A percentile compares a stretch with the other conserved stretches of the same genome.
These are phyloP conservation scores for Polia nebulosa DNA, from an alignment of 2,888 invertebrate species.

Conservation along the genomic window DNA sequence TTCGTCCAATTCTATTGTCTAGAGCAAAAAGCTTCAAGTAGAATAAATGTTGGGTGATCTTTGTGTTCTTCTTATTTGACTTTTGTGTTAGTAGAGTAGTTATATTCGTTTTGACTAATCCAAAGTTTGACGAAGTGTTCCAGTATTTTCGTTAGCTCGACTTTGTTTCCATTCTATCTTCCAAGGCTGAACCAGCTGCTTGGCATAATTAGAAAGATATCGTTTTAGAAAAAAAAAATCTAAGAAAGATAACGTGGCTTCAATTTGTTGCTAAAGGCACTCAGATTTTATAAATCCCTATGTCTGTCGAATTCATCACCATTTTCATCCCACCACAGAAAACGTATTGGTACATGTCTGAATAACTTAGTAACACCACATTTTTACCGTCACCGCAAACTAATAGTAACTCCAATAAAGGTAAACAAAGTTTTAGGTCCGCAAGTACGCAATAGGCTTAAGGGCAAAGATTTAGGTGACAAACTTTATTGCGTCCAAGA, in stretches of 20 bases:
- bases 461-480: slow-evolving; percentile 89
- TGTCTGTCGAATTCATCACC: neutral
- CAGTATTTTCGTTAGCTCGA: neutral
- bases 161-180: neutral
- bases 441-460: slow-evolving; percentile 85
- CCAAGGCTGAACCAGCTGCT: neutral
- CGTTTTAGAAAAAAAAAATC: neutral
- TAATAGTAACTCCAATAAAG: slow-evolving; percentile 47
- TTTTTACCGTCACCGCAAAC: slow-evolving; percentile 36
- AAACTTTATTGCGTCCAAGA: slow-evolving; percentile 89
- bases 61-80: neutral
- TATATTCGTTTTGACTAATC: neutral
- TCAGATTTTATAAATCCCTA: neutral
- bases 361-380: neutral
- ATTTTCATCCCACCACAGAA: neutral
- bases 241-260: neutral
- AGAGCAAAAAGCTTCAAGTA: neutral
- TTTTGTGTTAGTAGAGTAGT: neutral
- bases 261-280: neutral
- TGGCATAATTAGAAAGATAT: neutral
- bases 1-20: neutral
- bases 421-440: slow-evolving; percentile 65
- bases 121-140: too few relatives aligned
- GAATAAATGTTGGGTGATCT: neutral
- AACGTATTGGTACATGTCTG: neutral